Base-by-base conservation (phyloP, 1,140 invertebrate genomes). In the Micrasema minimum region DNA sequence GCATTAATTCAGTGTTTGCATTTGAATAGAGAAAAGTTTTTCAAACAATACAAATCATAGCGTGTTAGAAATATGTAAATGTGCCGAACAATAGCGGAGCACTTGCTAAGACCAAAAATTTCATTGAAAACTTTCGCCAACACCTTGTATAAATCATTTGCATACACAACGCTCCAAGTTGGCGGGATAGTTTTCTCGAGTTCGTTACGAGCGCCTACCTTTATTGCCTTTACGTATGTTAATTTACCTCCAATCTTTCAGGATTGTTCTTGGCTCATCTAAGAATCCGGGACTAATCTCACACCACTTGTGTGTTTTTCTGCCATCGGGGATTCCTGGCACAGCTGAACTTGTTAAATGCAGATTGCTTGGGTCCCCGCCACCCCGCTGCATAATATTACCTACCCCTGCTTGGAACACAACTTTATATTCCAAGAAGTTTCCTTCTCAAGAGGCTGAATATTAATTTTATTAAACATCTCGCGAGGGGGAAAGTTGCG, bases 291-390 rank as follows among this genome's bases (percentile, higher is more conserved):
- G 11, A 18, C 57, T 62, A 41, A 43, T 45, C 57, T 43, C 57
- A 45, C 57, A 62, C 57, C 57, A 62, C 41, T 62, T 22, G 37
- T 57, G 41, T 41, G 14, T 62, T 62, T 62, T 62, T 43, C 57
- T 62, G 38, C 38, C 57, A 11, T 22, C 16, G 57, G 57, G 37
- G 41, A 37, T n/a, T n/a, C 64, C 62, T n/a, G 48, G 20, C 59
- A 59, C 68, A 64, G 64, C 68, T 69, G 51, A 45, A 46, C 61
- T 41, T 74, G 72, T 74, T 70, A 74, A 70, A 74, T 74, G 72
- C 72, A 74, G 72, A 74, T 74, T 71, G 72, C 69, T 66, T 67
- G 55, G 62, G 62, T 66, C 67, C 46, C 65, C 51, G 59, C 61
- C 45, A 66, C 23, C 53, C 26, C 26, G 51, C 66, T 68, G 71